A percentile compares a stretch with the other conserved stretches of the same genome.
Evolutionary conservation across 2,113 vertebrate species (phyloP).

Genomic region (Dasyprocta punctata): DNA sequence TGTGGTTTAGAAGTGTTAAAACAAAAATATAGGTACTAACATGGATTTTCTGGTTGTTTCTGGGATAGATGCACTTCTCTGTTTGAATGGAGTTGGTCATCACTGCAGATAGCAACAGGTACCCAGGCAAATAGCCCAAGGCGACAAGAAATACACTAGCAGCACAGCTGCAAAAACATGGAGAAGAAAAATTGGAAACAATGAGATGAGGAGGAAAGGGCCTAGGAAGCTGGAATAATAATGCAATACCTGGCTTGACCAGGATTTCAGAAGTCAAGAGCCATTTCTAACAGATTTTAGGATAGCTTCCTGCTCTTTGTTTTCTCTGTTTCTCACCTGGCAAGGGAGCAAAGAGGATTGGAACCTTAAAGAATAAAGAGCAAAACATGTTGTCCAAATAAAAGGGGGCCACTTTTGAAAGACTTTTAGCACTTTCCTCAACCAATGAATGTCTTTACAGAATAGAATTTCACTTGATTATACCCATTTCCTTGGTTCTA

Average conservation of each 20-base stretch:
- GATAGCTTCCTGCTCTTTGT: neutral
- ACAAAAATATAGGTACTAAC: neutral
- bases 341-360: neutral
- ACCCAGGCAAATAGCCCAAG: neutral
- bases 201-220: neutral
- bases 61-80: neutral
- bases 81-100: neutral
- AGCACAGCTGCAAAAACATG: neutral
- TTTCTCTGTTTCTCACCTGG: neutral
- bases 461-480: neutral
- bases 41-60: slow-evolving; percentile 7
- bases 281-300: neutral
- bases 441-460: neutral
- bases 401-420: neutral
- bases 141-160: neutral
- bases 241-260: neutral
- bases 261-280: neutral
- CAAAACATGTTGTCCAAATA: neutral
- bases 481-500: neutral
- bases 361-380: neutral
- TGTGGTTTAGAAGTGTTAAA: neutral
- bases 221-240: neutral
- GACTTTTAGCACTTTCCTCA: neutral
- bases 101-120: neutral
- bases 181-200: neutral